These are phyloP conservation scores for Noctua comes DNA, from an alignment of 2,888 invertebrate species.

Conservation along the genomic window DNA sequence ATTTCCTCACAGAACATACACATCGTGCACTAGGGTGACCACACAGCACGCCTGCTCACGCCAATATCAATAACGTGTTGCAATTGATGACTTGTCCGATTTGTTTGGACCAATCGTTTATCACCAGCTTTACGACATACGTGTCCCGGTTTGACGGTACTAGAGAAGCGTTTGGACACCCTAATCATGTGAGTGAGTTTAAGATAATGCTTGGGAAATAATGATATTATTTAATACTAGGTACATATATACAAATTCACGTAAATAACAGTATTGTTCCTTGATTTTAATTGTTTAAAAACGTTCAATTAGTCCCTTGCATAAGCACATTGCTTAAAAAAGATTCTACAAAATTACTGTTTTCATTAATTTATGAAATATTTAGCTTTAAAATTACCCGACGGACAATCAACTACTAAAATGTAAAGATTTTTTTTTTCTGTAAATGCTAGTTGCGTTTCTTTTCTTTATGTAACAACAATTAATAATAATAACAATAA, in stretches of 20 bases:
- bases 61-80: constrained; percentile 88
- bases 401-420: background rate
- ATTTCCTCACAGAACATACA: background rate
- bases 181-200: constrained; percentile 49
- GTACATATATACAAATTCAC: background rate
- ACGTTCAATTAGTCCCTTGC: background rate
- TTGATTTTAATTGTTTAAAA: background rate
- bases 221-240: background rate
- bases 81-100: constrained; percentile 90
- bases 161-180: constrained; percentile 64
- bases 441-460: background rate
- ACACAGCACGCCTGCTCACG: constrained; percentile 60
- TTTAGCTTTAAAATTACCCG: background rate
- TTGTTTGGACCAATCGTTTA: constrained; percentile 84
- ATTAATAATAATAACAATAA: too few species aligned
- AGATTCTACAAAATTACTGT: background rate
- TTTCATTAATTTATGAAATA: background rate
- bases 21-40: constrained; percentile 60
- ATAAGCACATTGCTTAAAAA: background rate
- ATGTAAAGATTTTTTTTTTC: background rate
- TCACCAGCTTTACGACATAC: constrained; percentile 85
- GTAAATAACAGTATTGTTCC: background rate
- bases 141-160: constrained; percentile 75
- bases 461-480: background rate
- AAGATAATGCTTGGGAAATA: constrained; percentile 13